These are phyloP conservation scores for Ligdia adustata DNA, from an alignment of 2,888 invertebrate genomes.

Conservation along the genomic window DNA sequence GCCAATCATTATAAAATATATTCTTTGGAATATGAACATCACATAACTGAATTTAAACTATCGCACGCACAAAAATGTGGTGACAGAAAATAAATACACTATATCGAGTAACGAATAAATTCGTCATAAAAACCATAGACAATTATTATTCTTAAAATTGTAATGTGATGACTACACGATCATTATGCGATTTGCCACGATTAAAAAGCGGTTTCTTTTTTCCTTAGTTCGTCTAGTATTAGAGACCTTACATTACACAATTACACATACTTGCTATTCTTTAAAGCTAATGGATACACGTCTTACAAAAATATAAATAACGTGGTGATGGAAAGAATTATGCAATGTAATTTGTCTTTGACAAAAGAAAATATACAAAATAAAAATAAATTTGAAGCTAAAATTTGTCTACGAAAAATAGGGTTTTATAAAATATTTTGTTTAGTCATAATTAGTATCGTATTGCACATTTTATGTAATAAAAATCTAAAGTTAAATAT, in stretches of 20 bases:
- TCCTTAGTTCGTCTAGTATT: too few relatives aligned
- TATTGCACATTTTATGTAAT: conserved; percentile 16
- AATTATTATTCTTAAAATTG: not conserved
- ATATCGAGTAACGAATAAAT: too few relatives aligned
- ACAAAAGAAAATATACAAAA: conserved; percentile 16
- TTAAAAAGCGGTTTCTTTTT: conserved; percentile 17
- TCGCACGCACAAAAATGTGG: conserved; percentile 10
- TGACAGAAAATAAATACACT: conserved; percentile 17
- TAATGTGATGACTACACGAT: conserved; percentile 6
- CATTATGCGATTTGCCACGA: conserved; percentile 9
- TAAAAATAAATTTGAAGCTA: conserved; percentile 19
- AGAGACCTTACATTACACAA: too few relatives aligned
- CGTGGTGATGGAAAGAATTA: conserved; percentile 44
- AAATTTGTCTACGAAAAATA: not conserved
- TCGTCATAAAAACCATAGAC: too few relatives aligned
- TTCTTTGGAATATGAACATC: conserved; percentile 27
- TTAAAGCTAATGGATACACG: conserved; percentile 51
- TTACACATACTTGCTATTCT: not conserved
- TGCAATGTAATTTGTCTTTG: conserved; percentile 32
- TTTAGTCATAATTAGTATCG: not conserved
- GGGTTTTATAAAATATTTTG: not conserved
- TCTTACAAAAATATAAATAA: conserved; percentile 65
- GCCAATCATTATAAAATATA: conserved; percentile 9
- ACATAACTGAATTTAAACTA: not conserved
- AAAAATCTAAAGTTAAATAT: conserved; percentile 23